Evolutionary conservation across 1,140 invertebrate genomes (phyloP).

Genomic region (Trichomalopsis sarcophagae): DNA sequence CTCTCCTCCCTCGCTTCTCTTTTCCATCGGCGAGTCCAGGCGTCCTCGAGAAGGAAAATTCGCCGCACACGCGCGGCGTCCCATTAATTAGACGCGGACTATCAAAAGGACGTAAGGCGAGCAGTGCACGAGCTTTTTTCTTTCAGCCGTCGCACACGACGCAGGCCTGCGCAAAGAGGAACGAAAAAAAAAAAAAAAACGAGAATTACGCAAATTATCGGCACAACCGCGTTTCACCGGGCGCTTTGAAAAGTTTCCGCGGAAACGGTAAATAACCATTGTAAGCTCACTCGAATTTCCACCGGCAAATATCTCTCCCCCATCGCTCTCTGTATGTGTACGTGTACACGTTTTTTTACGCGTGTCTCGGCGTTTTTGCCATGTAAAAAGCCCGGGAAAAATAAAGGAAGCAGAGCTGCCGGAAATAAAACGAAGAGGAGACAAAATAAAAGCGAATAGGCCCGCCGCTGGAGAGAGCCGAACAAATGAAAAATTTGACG

Average conservation of each 20-base stretch:
- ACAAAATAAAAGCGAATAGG: neutral
- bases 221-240: slow-evolving; percentile 18
- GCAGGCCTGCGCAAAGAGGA: neutral
- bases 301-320: slow-evolving; percentile 18
- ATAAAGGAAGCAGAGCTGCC: neutral
- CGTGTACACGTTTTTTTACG: neutral
- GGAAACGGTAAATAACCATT: slow-evolving; percentile 31
- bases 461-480: neutral
- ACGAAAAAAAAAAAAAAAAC: too few relatives aligned
- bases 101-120: slow-evolving; percentile 27
- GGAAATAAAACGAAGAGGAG: neutral
- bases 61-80: neutral
- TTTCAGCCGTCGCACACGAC: too few relatives aligned
- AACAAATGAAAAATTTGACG: slow-evolving; percentile 44
- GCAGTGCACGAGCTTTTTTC: neutral
- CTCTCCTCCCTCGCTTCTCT: too few relatives aligned
- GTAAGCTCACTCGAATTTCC: slow-evolving; percentile 25
- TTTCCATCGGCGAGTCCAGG: neutral
- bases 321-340: neutral
- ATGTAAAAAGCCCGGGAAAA: neutral
- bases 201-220: slow-evolving; percentile 57
- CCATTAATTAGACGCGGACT: slow-evolving; percentile 30
- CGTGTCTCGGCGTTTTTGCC: neutral
- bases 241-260: neutral
- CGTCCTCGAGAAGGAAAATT: neutral